Base-by-base conservation (phyloP, 2,888 invertebrate species). In the Hedya salicella region DNA sequence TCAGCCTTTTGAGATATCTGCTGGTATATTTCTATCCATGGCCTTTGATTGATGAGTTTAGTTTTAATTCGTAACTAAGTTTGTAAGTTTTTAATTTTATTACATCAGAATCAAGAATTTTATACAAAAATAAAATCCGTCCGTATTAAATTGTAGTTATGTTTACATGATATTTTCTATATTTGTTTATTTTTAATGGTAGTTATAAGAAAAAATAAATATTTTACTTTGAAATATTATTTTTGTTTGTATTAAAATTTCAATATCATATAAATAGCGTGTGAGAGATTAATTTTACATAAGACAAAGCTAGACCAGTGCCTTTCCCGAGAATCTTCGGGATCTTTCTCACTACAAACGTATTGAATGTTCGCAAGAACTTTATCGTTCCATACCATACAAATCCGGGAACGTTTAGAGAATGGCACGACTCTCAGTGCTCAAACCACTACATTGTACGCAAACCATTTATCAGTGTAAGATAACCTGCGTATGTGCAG, bases 401-500 rank as follows among this genome's bases (percentile, higher is more conserved):
- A n/a, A n/a, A n/a, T n/a, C n/a, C n/a, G n/a, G n/a, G n/a, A n/a
- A n/a, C n/a, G n/a, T n/a, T n/a, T n/a, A n/a, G n/a, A n/a, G n/a
- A n/a, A n/a, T n/a, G n/a, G n/a, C n/a, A n/a, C n/a, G n/a, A n/a
- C n/a, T n/a, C n/a, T n/a, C n/a, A n/a, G n/a, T n/a, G n/a, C n/a
- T n/a, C n/a, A n/a, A n/a, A n/a, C n/a, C n/a, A n/a, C 6, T 25
- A 25, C 25, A 25, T 6, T 25, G 5, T 6, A 6, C 25, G 25
- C 25, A 25, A 25, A 25, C 25, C 25, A 25, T 25, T 25, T 25
- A 25, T 25, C 25, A 25, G 36, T 5, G 2, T 36, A 1, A 36
- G 36, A 39, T 53, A 62, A 54, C 17, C 57, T 49, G 11, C 25
- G 50, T 44, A 50, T 30, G 32, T 46, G 44, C 36, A 60, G 36